Evolutionary conservation across 1,140 invertebrate genomes (phyloP), one percentile per base, ranked within the genome.

Genomic region (Amyelois transitella): DNA sequence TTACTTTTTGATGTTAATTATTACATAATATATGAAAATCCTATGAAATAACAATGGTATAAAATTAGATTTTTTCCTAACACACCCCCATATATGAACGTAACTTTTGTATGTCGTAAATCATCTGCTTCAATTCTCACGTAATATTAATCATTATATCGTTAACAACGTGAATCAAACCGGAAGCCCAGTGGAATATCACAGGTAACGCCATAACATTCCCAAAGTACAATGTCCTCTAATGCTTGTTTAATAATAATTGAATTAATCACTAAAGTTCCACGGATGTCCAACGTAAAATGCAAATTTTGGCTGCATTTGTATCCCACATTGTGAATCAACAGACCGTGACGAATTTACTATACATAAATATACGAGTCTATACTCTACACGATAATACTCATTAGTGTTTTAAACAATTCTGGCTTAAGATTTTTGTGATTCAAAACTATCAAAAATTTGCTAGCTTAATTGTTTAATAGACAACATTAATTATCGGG

Each of bases 281-380:
- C 72, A 66, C 62, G 64, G 69, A 72, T 76, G 73, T 69, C 63
- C 59, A 62, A 61, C 64, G 59, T 63, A 67, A 69, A 75, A 84
- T 86, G 81, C 81, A 84, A 86, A 84, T 84, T 77, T 73, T 19
- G 47, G 60, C 51, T 77, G 75, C 79, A 81, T 77, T 77, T 77
- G 77, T 76, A 72, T 69, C 63, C 69, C 71, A 80, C 68, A 73
- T 58, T 62, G 66, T 61, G 44, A 48, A 57, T 58, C 70, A 62
- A 44, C 78, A 65, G 72, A 83, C 72, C 81, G 68, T 77, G 72
- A 75, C 79, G 70, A 58, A 62, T 58, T 55, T 60, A 62, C 58
- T 70, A 66, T 64, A 72, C 58, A 56, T 64, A 62, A 43, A 55
- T 47, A 48, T 52, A 62, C 58, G 51, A 54, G 53, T 65, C 47